Evolutionary conservation across 2,113 vertebrate genomes (phyloP).

Genomic region (Ondatra zibethicus): DNA sequence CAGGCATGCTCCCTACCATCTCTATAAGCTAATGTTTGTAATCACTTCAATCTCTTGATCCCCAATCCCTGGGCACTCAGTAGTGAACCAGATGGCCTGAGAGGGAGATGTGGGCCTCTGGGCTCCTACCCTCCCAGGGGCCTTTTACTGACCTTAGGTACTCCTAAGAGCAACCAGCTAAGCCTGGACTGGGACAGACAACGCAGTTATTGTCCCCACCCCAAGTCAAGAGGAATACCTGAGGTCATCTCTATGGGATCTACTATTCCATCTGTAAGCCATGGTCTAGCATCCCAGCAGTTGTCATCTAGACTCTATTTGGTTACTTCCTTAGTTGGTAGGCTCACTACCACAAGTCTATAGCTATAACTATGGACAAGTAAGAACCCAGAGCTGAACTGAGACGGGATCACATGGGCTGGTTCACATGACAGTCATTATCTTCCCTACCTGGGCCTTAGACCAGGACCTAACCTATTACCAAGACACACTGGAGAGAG

Average conservation of each 20-base stretch:
- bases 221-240: not conserved
- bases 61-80: slow-evolving; percentile 83
- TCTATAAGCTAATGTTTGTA: slow-evolving; percentile 85
- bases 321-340: not conserved
- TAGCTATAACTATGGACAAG: not conserved
- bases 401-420: not conserved
- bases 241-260: not conserved
- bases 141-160: not conserved
- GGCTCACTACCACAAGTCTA: slow-evolving; percentile 7
- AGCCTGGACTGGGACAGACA: not conserved
- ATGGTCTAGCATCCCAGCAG: not conserved
- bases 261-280: not conserved
- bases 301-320: not conserved
- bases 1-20: slow-evolving; percentile 82
- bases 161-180: not conserved
- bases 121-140: not conserved
- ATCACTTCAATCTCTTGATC: slow-evolving; percentile 86
- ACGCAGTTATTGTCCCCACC: not conserved
- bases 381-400: not conserved
- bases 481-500: not conserved
- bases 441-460: not conserved
- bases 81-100: slow-evolving; percentile 85
- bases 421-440: not conserved
- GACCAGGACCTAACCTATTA: not conserved
- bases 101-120: slow-evolving; percentile 52